phyloP scores from a whole-genome alignment of 2,113 vertebrate species.

The Choloepus hoffmanni region DNA sequence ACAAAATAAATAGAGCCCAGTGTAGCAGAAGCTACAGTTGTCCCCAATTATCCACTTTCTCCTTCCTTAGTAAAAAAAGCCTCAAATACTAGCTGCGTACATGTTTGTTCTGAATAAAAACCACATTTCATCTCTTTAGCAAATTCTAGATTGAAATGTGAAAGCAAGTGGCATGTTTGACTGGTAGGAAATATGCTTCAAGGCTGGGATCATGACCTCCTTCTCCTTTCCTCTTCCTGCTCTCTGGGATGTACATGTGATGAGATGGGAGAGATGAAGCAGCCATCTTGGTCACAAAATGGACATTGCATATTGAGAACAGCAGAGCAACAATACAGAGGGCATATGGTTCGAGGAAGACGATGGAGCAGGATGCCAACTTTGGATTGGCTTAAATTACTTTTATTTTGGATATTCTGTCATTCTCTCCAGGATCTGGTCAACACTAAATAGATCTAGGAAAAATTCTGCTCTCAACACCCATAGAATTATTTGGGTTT shows the following conservation, averaged over 20 bases:
- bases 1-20: background rate
- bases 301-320: background rate
- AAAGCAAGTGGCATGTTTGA: background rate
- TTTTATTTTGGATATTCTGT: background rate
- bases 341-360: background rate
- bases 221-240: background rate
- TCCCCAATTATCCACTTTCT: background rate
- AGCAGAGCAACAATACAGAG: background rate
- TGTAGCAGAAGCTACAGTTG: background rate
- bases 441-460: constrained; percentile 20
- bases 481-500: background rate
- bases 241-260: background rate
- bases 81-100: background rate
- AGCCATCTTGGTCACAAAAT: background rate
- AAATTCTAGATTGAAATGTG: background rate
- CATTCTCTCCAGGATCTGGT: background rate
- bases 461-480: background rate
- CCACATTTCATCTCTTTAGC: background rate
- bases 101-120: constrained; percentile 26
- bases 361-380: background rate
- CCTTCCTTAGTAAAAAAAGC: constrained; percentile 11
- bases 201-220: background rate
- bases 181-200: background rate
- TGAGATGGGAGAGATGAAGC: background rate
- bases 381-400: background rate